Evolutionary conservation across 37 sponge, comb jelly and placozoan species (phyloP), one percentile per base, ranked within the genome.

Genomic region (Eunapius fragilis): DNA sequence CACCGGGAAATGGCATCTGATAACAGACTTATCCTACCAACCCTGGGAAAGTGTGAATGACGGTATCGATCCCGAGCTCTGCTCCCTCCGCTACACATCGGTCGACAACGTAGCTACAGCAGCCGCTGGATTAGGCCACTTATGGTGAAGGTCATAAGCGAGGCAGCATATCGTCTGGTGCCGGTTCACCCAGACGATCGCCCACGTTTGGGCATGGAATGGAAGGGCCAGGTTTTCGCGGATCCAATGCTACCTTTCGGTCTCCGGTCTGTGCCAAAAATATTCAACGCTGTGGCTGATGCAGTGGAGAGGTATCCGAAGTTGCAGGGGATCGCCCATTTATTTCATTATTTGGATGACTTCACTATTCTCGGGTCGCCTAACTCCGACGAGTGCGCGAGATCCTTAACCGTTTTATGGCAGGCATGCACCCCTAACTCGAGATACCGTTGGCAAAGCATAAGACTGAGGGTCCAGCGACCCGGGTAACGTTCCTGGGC

Each of bases 101-200:
- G 47, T 89, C 10, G 78, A 88, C 37, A 25, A 68, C 31, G 78
- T 71, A 4, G 89, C 70, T n/a, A 23, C 12, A 10, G 49, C 37
- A 26, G 25, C 49, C 14, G 27, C 37, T 2, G 25, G 48, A 7
- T 24, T 25, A 23, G 82, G 78, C 67, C 37, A 48, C 78, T 69
- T 14, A 68, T 82, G 31, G 77, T 72, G 10, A 74, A 88, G 31
- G 23, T 88, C 22, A 85, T 84, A 68, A 79, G 83, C 27, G 49
- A 89, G 41, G 23, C 25, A 27, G 80, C 89, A 2, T 89, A 78
- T 71, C 73, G 85, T 23, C 3, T 82, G 26, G 47, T 82, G 25
- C 89, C 89, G 26, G 89, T 88, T 26, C 85, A 84, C 68, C 85
- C 89, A 31, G 68, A 77, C 30, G 85, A 89, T 68, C 33, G 89